phyloP scores from a whole-genome alignment of 2,888 invertebrate genomes.

The Drosophila heteroneura region DNA sequence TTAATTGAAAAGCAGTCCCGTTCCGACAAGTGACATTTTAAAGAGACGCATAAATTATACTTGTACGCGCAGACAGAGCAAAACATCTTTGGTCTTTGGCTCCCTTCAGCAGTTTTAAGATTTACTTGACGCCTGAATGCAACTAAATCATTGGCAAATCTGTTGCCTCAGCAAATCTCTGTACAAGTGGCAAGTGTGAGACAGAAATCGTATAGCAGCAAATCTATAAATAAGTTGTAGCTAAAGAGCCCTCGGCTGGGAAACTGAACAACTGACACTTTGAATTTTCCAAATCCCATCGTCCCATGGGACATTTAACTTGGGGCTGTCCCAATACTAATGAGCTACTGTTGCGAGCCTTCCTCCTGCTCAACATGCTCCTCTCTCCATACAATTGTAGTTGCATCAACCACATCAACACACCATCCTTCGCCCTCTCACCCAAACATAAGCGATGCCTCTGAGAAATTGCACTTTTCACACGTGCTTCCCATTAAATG shows the following conservation, averaged over 20 bases:
- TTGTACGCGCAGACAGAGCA: constrained; percentile 27
- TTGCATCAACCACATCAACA: not conserved
- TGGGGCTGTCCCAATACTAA: constrained; percentile 66
- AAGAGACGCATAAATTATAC: constrained; percentile 78
- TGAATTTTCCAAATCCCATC: constrained; percentile 12
- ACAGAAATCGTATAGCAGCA: constrained; percentile 10
- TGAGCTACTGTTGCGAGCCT: constrained; percentile 64
- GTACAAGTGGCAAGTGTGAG: constrained; percentile 3
- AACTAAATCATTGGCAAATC: constrained; percentile 82
- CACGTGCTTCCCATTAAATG: constrained; percentile 84
- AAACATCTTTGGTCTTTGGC: constrained; percentile 18
- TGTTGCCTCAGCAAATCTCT: constrained; percentile 54
- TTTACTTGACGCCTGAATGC: constrained; percentile 78
- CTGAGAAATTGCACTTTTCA: constrained; percentile 77
- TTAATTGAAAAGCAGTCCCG: constrained; percentile 73
- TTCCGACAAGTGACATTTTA: constrained; percentile 73
- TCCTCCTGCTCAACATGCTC: not conserved
- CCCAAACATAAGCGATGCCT: constrained; percentile 24
- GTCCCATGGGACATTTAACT: constrained; percentile 35
- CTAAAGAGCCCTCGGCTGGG: constrained; percentile 35
- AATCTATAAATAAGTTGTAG: constrained; percentile 47
- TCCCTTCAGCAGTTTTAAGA: constrained; percentile 59
- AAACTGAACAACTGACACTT: constrained; percentile 44
- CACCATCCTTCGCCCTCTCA: constrained; percentile 2
- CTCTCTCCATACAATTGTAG: constrained; percentile 7